Conservation (phyloP, 2,888 invertebrate species). For the Drosophila vallismaia region DNA sequence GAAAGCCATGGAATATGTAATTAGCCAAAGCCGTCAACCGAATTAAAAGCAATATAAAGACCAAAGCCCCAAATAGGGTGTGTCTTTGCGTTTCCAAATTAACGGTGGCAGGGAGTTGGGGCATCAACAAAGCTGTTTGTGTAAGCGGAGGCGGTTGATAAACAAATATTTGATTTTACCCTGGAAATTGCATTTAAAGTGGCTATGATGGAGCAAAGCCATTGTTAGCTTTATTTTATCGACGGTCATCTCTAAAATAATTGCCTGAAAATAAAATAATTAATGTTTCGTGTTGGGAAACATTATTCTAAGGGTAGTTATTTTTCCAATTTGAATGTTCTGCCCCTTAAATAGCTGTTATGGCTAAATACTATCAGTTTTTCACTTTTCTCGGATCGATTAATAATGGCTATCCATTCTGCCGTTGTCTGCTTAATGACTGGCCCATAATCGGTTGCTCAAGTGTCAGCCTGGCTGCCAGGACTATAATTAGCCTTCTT, state of each 20-base stretch:
- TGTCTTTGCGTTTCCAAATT: not conserved
- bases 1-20: constrained; percentile 71
- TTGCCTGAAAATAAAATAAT: not conserved
- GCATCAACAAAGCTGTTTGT: constrained; percentile 11
- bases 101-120: not conserved
- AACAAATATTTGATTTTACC: constrained; percentile 34
- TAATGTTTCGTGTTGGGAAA: not conserved
- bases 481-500: constrained; percentile 43
- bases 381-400: constrained; percentile 9
- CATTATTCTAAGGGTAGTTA: not conserved
- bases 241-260: not conserved
- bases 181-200: not conserved
- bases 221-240: no score
- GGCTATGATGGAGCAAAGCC: not conserved
- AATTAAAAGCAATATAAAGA: constrained; percentile 23
- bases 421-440: constrained; percentile 39
- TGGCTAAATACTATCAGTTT: constrained; percentile 3
- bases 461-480: constrained; percentile 19
- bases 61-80: not conserved
- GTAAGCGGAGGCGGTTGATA: constrained; percentile 25
- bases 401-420: constrained; percentile 20
- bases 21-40: constrained; percentile 59
- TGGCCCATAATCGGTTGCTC: constrained; percentile 30
- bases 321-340: not conserved
- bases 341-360: not conserved